These are phyloP conservation scores for Anhinga rufa DNA, from an alignment of 2,113 vertebrate genomes.

Conservation along the genomic window DNA sequence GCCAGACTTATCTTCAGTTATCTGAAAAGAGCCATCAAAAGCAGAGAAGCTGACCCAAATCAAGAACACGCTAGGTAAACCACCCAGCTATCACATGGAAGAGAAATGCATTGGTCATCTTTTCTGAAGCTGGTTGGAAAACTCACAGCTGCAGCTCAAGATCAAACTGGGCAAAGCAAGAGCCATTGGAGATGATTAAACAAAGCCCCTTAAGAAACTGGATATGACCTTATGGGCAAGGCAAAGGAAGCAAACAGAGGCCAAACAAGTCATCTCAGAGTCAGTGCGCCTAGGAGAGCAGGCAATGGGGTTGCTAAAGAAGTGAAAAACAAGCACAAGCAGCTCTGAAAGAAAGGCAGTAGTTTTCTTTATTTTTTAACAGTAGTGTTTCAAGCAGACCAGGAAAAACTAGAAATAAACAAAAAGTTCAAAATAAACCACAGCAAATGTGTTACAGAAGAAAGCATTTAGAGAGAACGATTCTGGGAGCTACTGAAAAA, in stretches of 20 bases:
- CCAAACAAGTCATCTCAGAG: neutral
- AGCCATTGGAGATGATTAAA: neutral
- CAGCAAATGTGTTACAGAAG: neutral
- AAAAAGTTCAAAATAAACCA: neutral
- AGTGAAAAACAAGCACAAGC: neutral
- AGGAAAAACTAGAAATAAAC: neutral
- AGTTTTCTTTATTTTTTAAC: neutral
- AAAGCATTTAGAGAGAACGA: neutral
- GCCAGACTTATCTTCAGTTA: neutral
- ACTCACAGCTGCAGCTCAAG: neutral
- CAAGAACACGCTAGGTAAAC: neutral
- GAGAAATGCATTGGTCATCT: neutral
- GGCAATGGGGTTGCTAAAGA: neutral
- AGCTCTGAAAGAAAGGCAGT: neutral
- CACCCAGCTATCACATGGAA: neutral
- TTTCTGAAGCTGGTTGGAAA: neutral
- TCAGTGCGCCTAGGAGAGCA: neutral
- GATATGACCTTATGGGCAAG: neutral
- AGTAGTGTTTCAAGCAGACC: neutral
- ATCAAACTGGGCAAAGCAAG: neutral
- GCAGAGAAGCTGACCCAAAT: neutral
- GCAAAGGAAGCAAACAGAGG: neutral
- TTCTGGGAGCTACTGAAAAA: too few relatives aligned
- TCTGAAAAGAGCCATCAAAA: neutral
- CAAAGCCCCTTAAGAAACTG: neutral